phyloP scores from a whole-genome alignment of 2,797 vertebrate genomes.

The Sciurus vulgaris region DNA sequence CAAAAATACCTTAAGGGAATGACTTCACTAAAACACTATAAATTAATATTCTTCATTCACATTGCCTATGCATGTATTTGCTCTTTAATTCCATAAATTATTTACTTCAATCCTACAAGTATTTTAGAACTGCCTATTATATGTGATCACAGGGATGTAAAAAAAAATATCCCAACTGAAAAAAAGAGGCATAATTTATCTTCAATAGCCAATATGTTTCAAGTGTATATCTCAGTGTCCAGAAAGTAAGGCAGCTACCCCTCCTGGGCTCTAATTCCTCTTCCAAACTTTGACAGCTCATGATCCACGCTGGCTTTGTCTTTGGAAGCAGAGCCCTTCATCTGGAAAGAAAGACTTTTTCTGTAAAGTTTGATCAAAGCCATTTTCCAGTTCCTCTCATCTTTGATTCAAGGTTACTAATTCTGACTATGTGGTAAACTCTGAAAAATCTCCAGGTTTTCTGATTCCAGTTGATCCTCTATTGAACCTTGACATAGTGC shows the following conservation, averaged over 20 bases:
- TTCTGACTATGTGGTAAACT: not conserved
- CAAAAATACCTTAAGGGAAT: not conserved
- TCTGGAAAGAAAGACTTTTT: not conserved
- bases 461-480: not conserved
- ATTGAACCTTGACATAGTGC: not conserved
- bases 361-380: not conserved
- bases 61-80: not conserved
- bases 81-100: not conserved
- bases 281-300: not conserved
- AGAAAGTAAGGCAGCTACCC: not conserved
- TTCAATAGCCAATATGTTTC: not conserved
- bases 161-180: not conserved
- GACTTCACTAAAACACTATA: not conserved
- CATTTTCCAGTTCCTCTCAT: not conserved
- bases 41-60: slow-evolving; percentile 50
- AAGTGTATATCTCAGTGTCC: not conserved
- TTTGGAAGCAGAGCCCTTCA: not conserved
- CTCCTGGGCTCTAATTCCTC: not conserved
- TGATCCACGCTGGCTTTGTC: not conserved
- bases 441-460: not conserved
- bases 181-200: not conserved
- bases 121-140: not conserved
- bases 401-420: not conserved
- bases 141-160: not conserved
- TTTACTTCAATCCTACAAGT: not conserved